phyloP scores from a whole-genome alignment of 2,888 invertebrate genomes.

The Sialis lutaria region DNA sequence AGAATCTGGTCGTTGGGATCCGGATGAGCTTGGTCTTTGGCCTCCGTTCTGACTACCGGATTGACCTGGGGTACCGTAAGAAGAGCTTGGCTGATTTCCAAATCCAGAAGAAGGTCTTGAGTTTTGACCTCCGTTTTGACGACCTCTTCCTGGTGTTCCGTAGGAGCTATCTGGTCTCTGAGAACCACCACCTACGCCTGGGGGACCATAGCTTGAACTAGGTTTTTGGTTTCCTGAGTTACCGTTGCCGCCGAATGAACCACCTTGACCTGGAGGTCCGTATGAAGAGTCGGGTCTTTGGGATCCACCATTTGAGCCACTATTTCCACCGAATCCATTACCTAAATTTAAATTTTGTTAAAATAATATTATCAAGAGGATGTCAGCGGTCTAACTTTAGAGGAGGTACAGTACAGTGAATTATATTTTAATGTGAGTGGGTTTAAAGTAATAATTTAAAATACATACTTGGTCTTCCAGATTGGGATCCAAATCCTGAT shows the following conservation, averaged over 20 bases:
- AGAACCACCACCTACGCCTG: slow-evolving; percentile 1
- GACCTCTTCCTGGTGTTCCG: slow-evolving; percentile 7
- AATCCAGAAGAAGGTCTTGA: slow-evolving; percentile 5
- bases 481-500: slow-evolving; percentile 3
- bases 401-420: no score
- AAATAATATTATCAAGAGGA: no score
- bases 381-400: no score
- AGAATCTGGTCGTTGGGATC: slow-evolving; percentile 6
- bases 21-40: slow-evolving; percentile 10
- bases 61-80: slow-evolving; percentile 22
- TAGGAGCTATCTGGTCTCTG: slow-evolving; percentile 9
- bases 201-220: slow-evolving; percentile 21
- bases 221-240: slow-evolving; percentile 12
- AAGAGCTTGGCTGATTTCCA: slow-evolving; percentile 18
- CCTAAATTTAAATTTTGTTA: not conserved
- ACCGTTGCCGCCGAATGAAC: slow-evolving; percentile 15
- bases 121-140: slow-evolving; percentile 8
- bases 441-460: no score
- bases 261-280: slow-evolving; percentile 17
- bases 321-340: slow-evolving; percentile 6
- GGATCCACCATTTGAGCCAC: slow-evolving; percentile 10
- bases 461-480: slow-evolving; percentile 13
- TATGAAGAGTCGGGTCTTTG: slow-evolving; percentile 12
- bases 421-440: no score
- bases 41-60: slow-evolving; percentile 12